Percentiles rank a stretch among this genome's conserved stretches.
Evolutionary conservation across 2,797 vertebrate genomes (phyloP).

Genomic region (Erpetoichthys calabaricus): DNA sequence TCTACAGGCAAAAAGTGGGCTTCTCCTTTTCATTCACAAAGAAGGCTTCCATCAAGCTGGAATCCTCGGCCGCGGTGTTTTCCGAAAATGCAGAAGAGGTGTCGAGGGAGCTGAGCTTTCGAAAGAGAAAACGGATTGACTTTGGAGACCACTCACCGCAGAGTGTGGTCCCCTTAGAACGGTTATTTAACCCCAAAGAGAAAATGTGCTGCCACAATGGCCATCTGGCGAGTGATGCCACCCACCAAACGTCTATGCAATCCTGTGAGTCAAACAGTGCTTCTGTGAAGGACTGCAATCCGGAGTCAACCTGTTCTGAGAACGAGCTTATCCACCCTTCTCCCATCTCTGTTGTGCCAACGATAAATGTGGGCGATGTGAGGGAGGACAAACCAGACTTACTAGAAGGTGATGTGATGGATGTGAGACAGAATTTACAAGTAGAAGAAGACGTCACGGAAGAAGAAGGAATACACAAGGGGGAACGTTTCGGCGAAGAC

Average conservation of each 20-base stretch:
- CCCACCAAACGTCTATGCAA: constrained; percentile 21
- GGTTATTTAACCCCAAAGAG: constrained; percentile 29
- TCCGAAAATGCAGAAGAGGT: constrained; percentile 58
- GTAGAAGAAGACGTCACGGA: too few species aligned
- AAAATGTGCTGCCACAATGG: constrained; percentile 19
- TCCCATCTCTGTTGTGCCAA: too few species aligned
- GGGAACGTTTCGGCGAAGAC: too few species aligned
- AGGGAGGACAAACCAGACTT: too few species aligned
- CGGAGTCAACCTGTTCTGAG: constrained; percentile 17
- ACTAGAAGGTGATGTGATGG: too few species aligned
- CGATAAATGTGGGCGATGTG: too few species aligned
- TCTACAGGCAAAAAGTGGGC: constrained; percentile 48
- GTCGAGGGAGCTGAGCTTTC: constrained; percentile 31
- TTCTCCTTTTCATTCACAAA: constrained; percentile 77
- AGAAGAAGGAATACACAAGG: too few species aligned
- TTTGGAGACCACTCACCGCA: constrained; percentile 34
- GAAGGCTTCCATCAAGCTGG: constrained; percentile 60
- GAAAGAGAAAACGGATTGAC: constrained; percentile 48
- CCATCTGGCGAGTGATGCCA: constrained; percentile 21
- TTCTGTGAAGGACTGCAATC: constrained; percentile 18
- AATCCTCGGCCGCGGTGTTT: constrained; percentile 70
- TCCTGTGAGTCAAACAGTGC: constrained; percentile 27
- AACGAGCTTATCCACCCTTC: too few species aligned
- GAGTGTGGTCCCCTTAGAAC: constrained; percentile 31
- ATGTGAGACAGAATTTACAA: too few species aligned